Evolutionary conservation across 2,113 vertebrate genomes (phyloP).

Genomic region (Brachyhypopomus occidentalis): DNA sequence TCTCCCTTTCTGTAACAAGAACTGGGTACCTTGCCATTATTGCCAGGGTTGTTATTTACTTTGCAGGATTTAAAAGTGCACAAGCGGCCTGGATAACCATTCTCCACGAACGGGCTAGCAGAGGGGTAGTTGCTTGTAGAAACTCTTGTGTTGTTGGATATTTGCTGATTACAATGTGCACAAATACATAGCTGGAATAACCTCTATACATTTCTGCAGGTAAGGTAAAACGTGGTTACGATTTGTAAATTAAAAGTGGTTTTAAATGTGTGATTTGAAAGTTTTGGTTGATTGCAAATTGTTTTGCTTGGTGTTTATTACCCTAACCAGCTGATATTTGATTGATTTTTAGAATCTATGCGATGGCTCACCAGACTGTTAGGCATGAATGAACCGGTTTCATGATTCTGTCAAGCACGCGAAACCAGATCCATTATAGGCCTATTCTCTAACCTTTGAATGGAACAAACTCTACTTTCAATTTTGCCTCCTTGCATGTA

Average conservation of each 20-base stretch:
- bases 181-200: conserved; percentile 3
- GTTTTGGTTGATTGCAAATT: conserved; percentile 23
- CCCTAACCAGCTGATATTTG: neutral
- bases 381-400: conserved; percentile 65
- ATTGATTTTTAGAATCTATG: conserved; percentile 5
- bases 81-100: conserved; percentile 91
- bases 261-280: neutral
- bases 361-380: neutral
- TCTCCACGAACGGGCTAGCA: conserved; percentile 83
- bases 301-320: neutral
- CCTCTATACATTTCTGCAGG: conserved; percentile 46
- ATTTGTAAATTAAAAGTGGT: conserved; percentile 9
- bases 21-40: conserved; percentile 99
- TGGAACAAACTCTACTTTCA: conserved; percentile 62
- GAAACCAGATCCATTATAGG: conserved; percentile 81
- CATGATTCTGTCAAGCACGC: conserved; percentile 78
- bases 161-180: conserved; percentile 27
- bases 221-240: conserved; percentile 55
- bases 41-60: conserved; percentile 99
- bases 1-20: conserved; percentile 98
- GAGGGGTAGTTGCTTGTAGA: conserved; percentile 54
- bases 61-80: conserved; percentile 96
- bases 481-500: conserved; percentile 51
- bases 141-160: conserved; percentile 50
- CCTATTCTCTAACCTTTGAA: conserved; percentile 77